Conservation (phyloP, 1,140 invertebrate species). For the Eurytemora carolleeae region DNA sequence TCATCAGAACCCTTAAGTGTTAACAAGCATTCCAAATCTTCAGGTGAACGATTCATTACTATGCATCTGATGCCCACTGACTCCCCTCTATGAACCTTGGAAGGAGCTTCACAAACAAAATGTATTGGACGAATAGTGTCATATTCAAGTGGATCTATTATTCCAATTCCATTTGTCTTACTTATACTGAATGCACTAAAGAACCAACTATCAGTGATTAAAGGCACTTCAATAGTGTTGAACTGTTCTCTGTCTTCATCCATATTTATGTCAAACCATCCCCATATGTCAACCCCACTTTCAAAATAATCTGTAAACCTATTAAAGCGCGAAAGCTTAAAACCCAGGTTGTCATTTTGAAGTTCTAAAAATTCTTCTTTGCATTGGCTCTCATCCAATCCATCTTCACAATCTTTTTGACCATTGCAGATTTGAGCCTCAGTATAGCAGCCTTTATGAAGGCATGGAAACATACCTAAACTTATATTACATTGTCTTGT, state of each 20-base stretch:
- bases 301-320: slow-evolving; percentile 27
- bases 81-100: slow-evolving; percentile 19
- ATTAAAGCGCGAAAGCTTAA: slow-evolving; percentile 11
- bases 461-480: slow-evolving; percentile 19
- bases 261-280: slow-evolving; percentile 26
- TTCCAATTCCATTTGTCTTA: slow-evolving; percentile 22
- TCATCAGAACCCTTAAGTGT: slow-evolving; percentile 28
- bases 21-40: slow-evolving; percentile 24
- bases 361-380: background rate
- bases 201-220: slow-evolving; percentile 26
- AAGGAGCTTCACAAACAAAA: slow-evolving; percentile 20
- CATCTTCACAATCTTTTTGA: slow-evolving; percentile 24
- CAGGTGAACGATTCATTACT: slow-evolving; percentile 18
- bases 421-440: slow-evolving; percentile 24
- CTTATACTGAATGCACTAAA: slow-evolving; percentile 28
- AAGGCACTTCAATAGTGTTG: slow-evolving; percentile 23
- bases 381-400: slow-evolving; percentile 16
- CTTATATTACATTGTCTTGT: slow-evolving; percentile 19
- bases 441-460: slow-evolving; percentile 21
- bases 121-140: slow-evolving; percentile 19
- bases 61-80: slow-evolving; percentile 20
- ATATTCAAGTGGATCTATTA: slow-evolving; percentile 14
- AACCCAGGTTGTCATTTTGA: background rate
- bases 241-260: slow-evolving; percentile 27
- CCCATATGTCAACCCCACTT: slow-evolving; percentile 27